These are phyloP conservation scores for Physocephala rufipes DNA, from an alignment of 2,888 invertebrate species.

Conservation along the genomic window DNA sequence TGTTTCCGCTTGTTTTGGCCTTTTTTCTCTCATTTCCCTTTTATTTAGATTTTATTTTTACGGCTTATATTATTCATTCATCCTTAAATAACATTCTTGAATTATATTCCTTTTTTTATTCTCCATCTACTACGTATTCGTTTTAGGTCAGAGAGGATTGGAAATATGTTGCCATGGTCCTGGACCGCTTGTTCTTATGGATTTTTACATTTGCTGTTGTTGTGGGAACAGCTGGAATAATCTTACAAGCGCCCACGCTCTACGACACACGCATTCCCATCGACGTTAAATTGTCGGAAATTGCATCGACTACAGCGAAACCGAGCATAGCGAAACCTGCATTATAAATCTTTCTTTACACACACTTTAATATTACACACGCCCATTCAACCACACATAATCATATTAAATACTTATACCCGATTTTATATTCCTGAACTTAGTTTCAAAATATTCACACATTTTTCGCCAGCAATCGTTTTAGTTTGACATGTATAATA, in stretches of 20 bases:
- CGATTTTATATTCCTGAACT: not conserved
- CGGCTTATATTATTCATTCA: slow-evolving; percentile 22
- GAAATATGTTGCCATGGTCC: slow-evolving; percentile 98
- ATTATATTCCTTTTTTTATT: slow-evolving; percentile 18
- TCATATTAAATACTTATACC: not conserved
- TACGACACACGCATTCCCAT: slow-evolving; percentile 92
- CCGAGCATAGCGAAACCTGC: slow-evolving; percentile 70
- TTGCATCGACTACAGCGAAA: slow-evolving; percentile 88
- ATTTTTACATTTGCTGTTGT: slow-evolving; percentile 96
- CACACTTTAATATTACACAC: not conserved
- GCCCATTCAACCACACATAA: not conserved
- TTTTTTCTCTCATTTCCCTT: not conserved
- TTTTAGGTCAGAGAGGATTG: slow-evolving; percentile 93
- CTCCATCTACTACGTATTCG: slow-evolving; percentile 9
- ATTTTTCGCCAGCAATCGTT: too few species aligned
- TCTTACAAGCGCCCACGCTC: slow-evolving; percentile 92
- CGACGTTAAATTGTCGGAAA: slow-evolving; percentile 87
- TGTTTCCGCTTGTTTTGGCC: not conserved
- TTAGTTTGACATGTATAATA: too few species aligned
- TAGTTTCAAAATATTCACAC: too few species aligned
- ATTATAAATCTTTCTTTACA: slow-evolving; percentile 57
- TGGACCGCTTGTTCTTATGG: slow-evolving; percentile 96
- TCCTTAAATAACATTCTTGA: not conserved
- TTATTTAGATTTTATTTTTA: slow-evolving; percentile 28
- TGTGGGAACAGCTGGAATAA: slow-evolving; percentile 93